phyloP scores from a whole-genome alignment of 2,797 vertebrate species.

The Tapera naevia region DNA sequence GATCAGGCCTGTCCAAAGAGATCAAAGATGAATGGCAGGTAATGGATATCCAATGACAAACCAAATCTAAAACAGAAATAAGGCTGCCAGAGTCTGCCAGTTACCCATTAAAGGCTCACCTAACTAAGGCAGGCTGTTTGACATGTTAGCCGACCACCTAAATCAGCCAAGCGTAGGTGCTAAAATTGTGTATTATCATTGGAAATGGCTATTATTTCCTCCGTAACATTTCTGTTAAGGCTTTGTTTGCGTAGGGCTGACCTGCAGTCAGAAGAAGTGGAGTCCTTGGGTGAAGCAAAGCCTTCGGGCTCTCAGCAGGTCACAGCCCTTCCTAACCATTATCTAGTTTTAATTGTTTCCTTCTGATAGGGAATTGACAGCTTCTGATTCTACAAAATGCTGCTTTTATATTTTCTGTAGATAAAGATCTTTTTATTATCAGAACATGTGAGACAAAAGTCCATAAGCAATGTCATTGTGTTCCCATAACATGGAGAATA shows the following conservation, averaged over 20 bases:
- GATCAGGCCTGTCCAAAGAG: slow-evolving; percentile 99
- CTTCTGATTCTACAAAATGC: slow-evolving; percentile 44
- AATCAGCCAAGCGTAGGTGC: slow-evolving; percentile 92
- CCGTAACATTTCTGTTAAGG: slow-evolving; percentile 96
- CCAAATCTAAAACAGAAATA: slow-evolving; percentile 98
- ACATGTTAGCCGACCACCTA: slow-evolving; percentile 89
- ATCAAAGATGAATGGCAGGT: slow-evolving; percentile 99
- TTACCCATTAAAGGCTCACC: slow-evolving; percentile 97
- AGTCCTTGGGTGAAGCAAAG: slow-evolving; percentile 65
- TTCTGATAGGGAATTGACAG: slow-evolving; percentile 63
- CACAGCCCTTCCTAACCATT: slow-evolving; percentile 69
- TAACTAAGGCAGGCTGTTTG: slow-evolving; percentile 90
- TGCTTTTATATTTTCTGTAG: slow-evolving; percentile 14
- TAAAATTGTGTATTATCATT: slow-evolving; percentile 99
- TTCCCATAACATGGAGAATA: background rate
- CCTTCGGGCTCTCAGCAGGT: slow-evolving; percentile 69
- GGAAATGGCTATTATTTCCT: slow-evolving; percentile 99
- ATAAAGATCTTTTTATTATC: slow-evolving; percentile 6
- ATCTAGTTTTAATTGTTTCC: slow-evolving; percentile 66
- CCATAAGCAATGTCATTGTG: background rate
- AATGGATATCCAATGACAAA: slow-evolving; percentile 96
- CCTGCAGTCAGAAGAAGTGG: slow-evolving; percentile 68
- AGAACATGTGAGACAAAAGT: background rate
- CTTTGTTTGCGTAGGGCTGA: slow-evolving; percentile 81
- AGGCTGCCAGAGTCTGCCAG: slow-evolving; percentile 98